phyloP scores from a whole-genome alignment of 2,113 vertebrate species.

The Oreotrochilus melanogaster region DNA sequence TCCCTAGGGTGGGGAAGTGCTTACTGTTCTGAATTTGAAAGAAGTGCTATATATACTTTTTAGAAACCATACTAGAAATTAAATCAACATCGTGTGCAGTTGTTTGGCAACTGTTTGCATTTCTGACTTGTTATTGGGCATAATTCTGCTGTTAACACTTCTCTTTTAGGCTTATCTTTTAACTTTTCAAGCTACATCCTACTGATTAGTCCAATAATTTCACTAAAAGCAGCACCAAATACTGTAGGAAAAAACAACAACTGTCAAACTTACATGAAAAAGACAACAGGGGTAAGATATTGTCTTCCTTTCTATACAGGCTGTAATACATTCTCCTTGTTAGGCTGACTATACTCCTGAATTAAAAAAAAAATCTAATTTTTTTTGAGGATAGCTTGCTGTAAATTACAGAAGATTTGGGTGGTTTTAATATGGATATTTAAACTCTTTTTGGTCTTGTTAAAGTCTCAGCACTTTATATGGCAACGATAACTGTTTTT shows the following conservation, averaged over 20 bases:
- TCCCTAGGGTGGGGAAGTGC: neutral
- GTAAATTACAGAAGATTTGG: neutral
- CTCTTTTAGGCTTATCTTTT: neutral
- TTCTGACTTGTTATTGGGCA: neutral
- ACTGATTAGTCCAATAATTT: neutral
- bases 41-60: neutral
- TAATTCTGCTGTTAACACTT: neutral
- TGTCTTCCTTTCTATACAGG: neutral
- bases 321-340: neutral
- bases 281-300: rapidly evolving
- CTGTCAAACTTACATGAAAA: neutral
- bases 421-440: neutral
- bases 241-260: neutral
- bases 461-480: neutral
- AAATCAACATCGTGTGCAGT: neutral
- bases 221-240: neutral
- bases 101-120: neutral
- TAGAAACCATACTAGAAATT: neutral
- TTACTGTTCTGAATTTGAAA: neutral
- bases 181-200: neutral
- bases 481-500: neutral
- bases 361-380: neutral
- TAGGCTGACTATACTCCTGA: neutral
- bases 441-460: neutral
- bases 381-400: neutral